A percentile compares a stretch with the other conserved stretches of the same genome.
phyloP scores from a whole-genome alignment of 37 sponge, comb jelly and placozoan genomes.

The Beroe forskalii region DNA sequence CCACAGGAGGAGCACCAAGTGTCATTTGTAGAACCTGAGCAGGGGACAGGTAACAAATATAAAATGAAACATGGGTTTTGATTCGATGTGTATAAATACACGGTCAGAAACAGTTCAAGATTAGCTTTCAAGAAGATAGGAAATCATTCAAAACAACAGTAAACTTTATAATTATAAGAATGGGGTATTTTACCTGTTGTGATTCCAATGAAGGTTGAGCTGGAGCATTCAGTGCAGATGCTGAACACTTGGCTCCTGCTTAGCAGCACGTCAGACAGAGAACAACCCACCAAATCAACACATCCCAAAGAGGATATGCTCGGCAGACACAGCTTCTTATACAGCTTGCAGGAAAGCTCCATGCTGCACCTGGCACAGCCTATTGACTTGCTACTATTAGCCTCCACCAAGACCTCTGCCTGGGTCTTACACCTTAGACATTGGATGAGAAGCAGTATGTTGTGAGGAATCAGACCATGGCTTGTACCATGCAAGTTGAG shows the following conservation, averaged over 20 bases:
- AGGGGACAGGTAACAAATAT: too few relatives aligned
- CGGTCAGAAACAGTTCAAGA: too few relatives aligned
- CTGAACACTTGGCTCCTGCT: constrained; percentile 18
- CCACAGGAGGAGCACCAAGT: constrained; percentile 51
- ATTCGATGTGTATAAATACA: too few relatives aligned
- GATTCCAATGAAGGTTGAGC: constrained; percentile 6
- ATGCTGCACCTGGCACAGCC: constrained; percentile 22
- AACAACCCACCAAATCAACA: constrained; percentile 56
- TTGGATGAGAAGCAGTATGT: constrained; percentile 12
- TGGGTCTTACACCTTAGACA: constrained; percentile 45
- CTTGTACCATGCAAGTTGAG: constrained; percentile 23
- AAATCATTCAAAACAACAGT: too few relatives aligned
- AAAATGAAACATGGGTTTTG: too few relatives aligned
- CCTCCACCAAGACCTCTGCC: not conserved
- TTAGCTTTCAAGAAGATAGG: too few relatives aligned
- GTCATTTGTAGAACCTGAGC: constrained; percentile 12
- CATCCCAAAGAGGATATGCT: not conserved
- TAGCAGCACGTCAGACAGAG: constrained; percentile 27
- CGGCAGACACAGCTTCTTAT: constrained; percentile 56
- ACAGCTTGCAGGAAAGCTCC: constrained; percentile 29
- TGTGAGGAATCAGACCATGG: constrained; percentile 32
- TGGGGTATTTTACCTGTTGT: constrained; percentile 13
- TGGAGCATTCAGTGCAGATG: constrained; percentile 41
- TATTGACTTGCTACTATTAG: not conserved
- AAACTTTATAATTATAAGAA: too few relatives aligned